Evolutionary conservation across 2,113 vertebrate genomes (phyloP), one percentile per base, ranked within the genome.

Genomic region (Micromys minutus): DNA sequence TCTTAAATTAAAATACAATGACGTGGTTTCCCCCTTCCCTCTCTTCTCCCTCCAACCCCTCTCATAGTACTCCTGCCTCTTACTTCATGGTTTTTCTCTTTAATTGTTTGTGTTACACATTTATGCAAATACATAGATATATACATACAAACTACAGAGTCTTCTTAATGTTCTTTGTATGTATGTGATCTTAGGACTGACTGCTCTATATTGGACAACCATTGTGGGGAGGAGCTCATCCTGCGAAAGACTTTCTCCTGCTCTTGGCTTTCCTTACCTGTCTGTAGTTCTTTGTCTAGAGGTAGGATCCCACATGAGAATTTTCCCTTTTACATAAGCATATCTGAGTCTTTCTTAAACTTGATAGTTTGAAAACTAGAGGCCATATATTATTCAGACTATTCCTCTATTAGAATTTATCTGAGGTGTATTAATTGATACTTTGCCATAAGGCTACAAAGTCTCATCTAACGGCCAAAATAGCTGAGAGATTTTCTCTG

Each of bases 241-340:
- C 55, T 42, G 39, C 22, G n/a, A 3, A 39, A 59, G n/a, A 29
- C 22, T 24, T 83, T 61, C 24, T 42, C 80, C 55, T 59, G 80
- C 24, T 61, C 7, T 83, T 26, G 31, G 15, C 24, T 42, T 17
- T 83, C n/a, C 39, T 17, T 59, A 61, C 3, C 16, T 31, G 24
- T n/a, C 79, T 29, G 12, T 16, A 16, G 36, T 8, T 81, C 12
- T 81, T 59, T 26, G 36, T 39, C 24, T 26, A 83, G 80, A 61
- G 55, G 24, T 31, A 0, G 76, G 0, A 24, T 21, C 2, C 12
- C 22, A 52, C 6, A 7, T 10, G 22, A 83, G 5, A 29, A 16
- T 29, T 42, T 10, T 3, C 13, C 36, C 22, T 59, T 29, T 26
- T 59, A 42, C 24, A 36, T 42, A 61, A 83, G n/a, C 24, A 26